Conservation (phyloP, 2,113 vertebrate genomes). For the Eurystomus gularis region DNA sequence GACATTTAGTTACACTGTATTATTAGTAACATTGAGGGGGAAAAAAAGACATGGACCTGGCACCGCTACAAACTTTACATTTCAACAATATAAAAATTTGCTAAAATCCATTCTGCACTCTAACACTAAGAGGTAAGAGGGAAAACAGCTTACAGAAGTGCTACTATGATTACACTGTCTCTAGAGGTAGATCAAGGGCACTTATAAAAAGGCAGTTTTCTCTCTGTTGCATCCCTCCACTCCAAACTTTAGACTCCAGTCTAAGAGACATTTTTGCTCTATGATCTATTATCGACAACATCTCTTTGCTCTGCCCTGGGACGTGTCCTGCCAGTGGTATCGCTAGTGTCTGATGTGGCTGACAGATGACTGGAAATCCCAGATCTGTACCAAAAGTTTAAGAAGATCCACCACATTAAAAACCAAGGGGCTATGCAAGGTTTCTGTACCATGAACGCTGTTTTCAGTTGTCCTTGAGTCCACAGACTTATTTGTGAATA, state of each 20-base stretch:
- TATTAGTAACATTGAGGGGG: background rate
- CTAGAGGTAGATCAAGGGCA: background rate
- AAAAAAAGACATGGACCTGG: rapidly evolving
- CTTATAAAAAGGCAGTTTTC: background rate
- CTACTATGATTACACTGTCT: background rate
- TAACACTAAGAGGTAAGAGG: background rate
- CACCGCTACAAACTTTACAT: background rate
- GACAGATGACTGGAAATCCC: background rate
- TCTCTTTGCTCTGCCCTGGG: background rate
- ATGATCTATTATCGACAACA: rapidly evolving
- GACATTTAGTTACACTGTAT: background rate
- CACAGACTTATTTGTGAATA: background rate
- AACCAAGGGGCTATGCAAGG: background rate
- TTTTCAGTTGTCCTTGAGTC: background rate
- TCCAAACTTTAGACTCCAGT: background rate
- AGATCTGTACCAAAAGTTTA: background rate
- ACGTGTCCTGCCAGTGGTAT: background rate
- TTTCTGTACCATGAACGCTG: background rate
- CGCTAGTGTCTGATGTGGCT: background rate
- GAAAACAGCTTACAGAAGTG: background rate
- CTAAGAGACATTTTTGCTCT: rapidly evolving
- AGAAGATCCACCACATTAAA: background rate
- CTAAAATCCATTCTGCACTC: background rate
- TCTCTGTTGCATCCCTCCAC: background rate
- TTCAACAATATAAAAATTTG: background rate